These are phyloP conservation scores for Cordilura impudica DNA, from an alignment of 2,888 invertebrate genomes.

Conservation along the genomic window DNA sequence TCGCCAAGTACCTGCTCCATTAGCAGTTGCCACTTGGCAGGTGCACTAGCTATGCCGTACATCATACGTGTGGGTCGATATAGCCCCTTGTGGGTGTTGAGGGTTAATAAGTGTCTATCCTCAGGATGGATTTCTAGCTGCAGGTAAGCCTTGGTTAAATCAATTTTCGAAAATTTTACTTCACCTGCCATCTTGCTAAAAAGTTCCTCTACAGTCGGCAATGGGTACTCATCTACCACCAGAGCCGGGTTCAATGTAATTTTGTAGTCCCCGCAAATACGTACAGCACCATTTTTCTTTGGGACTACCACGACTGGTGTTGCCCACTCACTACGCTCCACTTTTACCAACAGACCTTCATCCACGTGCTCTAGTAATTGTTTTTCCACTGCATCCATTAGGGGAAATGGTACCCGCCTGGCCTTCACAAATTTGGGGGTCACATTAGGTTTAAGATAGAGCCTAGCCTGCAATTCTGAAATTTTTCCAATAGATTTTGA, in stretches of 20 bases:
- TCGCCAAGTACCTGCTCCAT: slow-evolving; percentile 67
- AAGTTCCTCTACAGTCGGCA: no score
- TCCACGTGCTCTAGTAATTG: slow-evolving; percentile 56
- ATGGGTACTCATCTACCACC: slow-evolving; percentile 66
- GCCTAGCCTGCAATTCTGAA: slow-evolving; percentile 36
- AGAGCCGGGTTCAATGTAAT: slow-evolving; percentile 67
- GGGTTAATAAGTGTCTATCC: slow-evolving; percentile 68
- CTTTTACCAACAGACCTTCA: slow-evolving; percentile 55
- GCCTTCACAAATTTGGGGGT: slow-evolving; percentile 41
- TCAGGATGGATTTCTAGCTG: slow-evolving; percentile 71
- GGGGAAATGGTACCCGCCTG: slow-evolving; percentile 26
- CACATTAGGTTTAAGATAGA: slow-evolving; percentile 13
- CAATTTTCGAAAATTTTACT: slow-evolving; percentile 67
- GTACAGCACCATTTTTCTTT: slow-evolving; percentile 65
- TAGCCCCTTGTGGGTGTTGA: slow-evolving; percentile 73
- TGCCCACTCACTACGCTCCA: slow-evolving; percentile 67
- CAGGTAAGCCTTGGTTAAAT: slow-evolving; percentile 71
- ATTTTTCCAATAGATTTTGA: slow-evolving; percentile 43
- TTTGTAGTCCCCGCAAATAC: slow-evolving; percentile 66
- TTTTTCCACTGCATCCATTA: slow-evolving; percentile 58
- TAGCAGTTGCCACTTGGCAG: slow-evolving; percentile 69
- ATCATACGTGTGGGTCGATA: slow-evolving; percentile 68
- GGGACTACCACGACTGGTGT: slow-evolving; percentile 70
- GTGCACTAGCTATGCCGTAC: slow-evolving; percentile 71
- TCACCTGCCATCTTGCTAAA: slow-evolving; percentile 64